Evolutionary conservation across 30 jellyfish, hydroid and myxozoan species (phyloP).

Genomic region (Hydractinia echinata): DNA sequence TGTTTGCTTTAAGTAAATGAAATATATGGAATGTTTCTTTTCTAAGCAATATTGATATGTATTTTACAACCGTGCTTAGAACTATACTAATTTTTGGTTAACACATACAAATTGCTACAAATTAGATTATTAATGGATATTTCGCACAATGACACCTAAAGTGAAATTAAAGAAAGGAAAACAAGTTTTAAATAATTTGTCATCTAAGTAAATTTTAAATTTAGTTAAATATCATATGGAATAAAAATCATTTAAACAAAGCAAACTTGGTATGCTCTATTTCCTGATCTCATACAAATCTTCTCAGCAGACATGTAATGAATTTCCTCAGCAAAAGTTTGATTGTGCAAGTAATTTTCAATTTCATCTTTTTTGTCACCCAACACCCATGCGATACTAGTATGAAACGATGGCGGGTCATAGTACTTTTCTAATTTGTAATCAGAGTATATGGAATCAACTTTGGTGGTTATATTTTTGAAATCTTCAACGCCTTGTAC

Average conservation of each 20-base stretch:
- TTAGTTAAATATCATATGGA: too few species aligned
- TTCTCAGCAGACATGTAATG: slow-evolving; percentile 17
- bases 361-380: slow-evolving; percentile 41
- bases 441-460: slow-evolving; percentile 50
- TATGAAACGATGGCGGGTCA: slow-evolving; percentile 77
- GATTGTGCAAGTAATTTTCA: background rate
- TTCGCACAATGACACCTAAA: too few species aligned
- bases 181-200: too few species aligned
- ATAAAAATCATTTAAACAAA: background rate
- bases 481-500: slow-evolving; percentile 52
- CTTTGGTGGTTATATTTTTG: slow-evolving; percentile 22
- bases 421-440: slow-evolving; percentile 67
- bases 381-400: slow-evolving; percentile 81
- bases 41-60: too few species aligned
- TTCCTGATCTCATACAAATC: slow-evolving; percentile 36
- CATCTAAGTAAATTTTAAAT: too few species aligned
- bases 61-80: too few species aligned
- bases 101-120: too few species aligned
- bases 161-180: too few species aligned
- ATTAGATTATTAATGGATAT: too few species aligned
- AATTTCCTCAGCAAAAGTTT: background rate
- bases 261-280: slow-evolving; percentile 22
- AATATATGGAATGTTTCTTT: too few species aligned
- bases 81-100: too few species aligned
- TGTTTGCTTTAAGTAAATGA: too few species aligned